Percentiles rank a stretch among this genome's conserved stretches.
phyloP scores from a whole-genome alignment of 64 coral and sea anemone species.

The Montipora foliosa region DNA sequence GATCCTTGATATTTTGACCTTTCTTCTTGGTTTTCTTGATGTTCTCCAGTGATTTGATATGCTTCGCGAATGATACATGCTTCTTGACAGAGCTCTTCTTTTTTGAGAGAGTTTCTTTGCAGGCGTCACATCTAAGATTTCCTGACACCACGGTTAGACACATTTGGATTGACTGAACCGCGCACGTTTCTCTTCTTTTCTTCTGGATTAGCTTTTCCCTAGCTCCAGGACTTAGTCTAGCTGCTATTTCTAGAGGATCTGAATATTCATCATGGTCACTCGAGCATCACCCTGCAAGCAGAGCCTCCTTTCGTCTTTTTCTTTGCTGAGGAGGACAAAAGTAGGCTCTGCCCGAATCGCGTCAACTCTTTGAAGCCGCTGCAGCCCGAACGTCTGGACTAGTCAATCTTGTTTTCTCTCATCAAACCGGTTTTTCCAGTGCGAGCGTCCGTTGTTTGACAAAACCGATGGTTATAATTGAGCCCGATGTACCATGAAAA shows the following conservation, averaged over 20 bases:
- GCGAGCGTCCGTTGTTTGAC: too few species aligned
- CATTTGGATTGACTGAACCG: too few species aligned
- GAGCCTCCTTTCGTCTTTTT: too few species aligned
- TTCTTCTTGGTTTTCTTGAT: slow-evolving; percentile 33
- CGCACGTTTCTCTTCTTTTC: slow-evolving; percentile 55
- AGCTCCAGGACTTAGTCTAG: slow-evolving; percentile 41
- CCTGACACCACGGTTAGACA: slow-evolving; percentile 20
- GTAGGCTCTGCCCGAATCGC: too few species aligned
- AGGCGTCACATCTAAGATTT: slow-evolving; percentile 50
- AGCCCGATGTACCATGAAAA: too few species aligned
- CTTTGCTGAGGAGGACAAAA: too few species aligned
- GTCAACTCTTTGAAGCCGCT: too few species aligned
- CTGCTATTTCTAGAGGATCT: slow-evolving; percentile 72
- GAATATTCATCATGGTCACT: slow-evolving; percentile 50
- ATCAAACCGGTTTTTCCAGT: too few species aligned
- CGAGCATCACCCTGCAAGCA: slow-evolving; percentile 12
- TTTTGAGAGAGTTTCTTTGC: slow-evolving; percentile 52
- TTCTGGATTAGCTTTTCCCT: not conserved
- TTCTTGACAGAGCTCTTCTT: slow-evolving; percentile 67
- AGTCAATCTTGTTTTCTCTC: too few species aligned
- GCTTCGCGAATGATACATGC: slow-evolving; percentile 51
- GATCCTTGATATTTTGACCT: slow-evolving; percentile 40
- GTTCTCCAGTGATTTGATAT: slow-evolving; percentile 31
- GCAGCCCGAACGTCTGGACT: too few species aligned
- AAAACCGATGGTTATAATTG: too few species aligned